Percentiles rank a stretch among this genome's conserved stretches.
Evolutionary conservation across 2,113 vertebrate genomes (phyloP).

Genomic region (Ceyx cyanopectus): DNA sequence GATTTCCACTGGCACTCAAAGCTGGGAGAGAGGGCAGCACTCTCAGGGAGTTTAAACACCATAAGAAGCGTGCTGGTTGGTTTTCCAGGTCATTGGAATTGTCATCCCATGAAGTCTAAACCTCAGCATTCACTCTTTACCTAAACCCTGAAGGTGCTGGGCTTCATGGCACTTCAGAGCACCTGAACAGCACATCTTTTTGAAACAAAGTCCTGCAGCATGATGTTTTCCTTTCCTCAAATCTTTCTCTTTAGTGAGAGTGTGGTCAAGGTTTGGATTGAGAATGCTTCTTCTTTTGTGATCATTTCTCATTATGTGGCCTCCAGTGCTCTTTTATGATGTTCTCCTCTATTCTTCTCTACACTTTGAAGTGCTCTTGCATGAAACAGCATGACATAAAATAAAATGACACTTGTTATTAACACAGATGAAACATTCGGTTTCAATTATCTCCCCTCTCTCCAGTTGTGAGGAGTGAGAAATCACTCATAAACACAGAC

Average conservation of each 20-base stretch:
- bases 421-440: slow-evolving; percentile 49
- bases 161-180: neutral
- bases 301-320: neutral
- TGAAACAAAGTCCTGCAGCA: neutral
- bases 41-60: neutral
- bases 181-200: neutral
- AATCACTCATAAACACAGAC: slow-evolving; percentile 20
- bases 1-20: neutral
- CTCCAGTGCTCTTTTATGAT: slow-evolving; percentile 29
- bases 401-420: slow-evolving; percentile 49
- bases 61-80: neutral
- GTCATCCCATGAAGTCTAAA: neutral
- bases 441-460: slow-evolving; percentile 45
- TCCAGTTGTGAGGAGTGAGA: slow-evolving; percentile 27
- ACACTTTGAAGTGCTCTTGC: slow-evolving; percentile 57
- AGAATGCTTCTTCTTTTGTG: neutral
- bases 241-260: neutral
- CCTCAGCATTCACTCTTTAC: neutral
- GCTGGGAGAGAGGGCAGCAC: neutral
- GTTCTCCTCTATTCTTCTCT: slow-evolving; percentile 53
- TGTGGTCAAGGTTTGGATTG: neutral
- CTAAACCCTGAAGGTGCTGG: neutral
- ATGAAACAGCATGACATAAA: slow-evolving; percentile 53
- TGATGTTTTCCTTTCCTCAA: neutral
- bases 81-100: neutral